Evolutionary conservation across 1,140 invertebrate genomes (phyloP).

Genomic region (Brachionus rotundiformis): DNA sequence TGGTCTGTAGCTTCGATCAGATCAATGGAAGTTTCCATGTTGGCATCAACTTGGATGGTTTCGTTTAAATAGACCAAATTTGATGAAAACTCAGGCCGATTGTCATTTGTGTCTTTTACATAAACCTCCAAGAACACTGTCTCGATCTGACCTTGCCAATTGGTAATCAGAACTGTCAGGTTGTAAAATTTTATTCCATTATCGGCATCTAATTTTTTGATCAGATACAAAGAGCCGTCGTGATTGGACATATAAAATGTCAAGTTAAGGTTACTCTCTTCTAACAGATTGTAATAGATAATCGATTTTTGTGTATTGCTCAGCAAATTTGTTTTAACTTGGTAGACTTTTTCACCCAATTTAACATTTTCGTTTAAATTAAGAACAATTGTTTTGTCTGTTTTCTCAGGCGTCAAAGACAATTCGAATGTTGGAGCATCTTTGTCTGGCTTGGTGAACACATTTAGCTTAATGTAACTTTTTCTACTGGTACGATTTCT

Average conservation of each 20-base stretch:
- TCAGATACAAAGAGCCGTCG: conserved; percentile 43
- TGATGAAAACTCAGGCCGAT: conserved; percentile 27
- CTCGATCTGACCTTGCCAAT: conserved; percentile 35
- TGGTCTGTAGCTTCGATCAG: background rate
- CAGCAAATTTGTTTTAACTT: conserved; percentile 11
- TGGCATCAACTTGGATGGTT: background rate
- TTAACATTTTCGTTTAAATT: conserved; percentile 37
- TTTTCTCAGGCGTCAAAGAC: background rate
- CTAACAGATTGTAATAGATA: conserved; percentile 5
- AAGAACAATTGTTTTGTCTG: background rate
- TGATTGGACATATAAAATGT: conserved; percentile 47
- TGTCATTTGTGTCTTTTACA: conserved; percentile 44
- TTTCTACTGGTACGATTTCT: conserved; percentile 35
- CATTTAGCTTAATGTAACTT: conserved; percentile 4
- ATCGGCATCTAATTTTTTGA: conserved; percentile 29
- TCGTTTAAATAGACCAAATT: conserved; percentile 17
- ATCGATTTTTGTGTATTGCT: background rate
- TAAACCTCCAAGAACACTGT: background rate
- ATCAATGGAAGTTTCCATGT: background rate
- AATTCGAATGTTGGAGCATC: background rate
- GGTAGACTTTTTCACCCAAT: conserved; percentile 44
- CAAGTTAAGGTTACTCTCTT: background rate
- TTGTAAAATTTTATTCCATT: background rate
- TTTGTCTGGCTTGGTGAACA: background rate
- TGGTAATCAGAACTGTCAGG: conserved; percentile 12